Base-by-base conservation (phyloP, 2,113 vertebrate species). In the Heterotis niloticus region DNA sequence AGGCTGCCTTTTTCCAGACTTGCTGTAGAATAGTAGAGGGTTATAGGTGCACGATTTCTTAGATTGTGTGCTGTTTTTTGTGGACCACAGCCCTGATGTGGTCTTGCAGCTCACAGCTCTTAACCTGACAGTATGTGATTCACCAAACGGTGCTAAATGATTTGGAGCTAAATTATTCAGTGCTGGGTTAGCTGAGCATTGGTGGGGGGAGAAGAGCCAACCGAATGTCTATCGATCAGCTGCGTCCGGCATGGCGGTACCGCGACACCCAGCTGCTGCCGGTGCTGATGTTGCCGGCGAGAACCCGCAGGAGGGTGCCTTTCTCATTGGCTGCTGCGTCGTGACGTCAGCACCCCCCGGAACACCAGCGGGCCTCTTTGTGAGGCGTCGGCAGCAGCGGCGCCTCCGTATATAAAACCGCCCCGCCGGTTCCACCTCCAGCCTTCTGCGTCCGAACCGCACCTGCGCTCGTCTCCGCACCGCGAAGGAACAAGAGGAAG, bases 361-460 rank as follows among this genome's bases (percentile, higher is more conserved):
- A 75, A 78, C 74, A 83, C 80, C 70, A 83, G 84, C 81, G 81
- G 84, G 75, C 76, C 54, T 78, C 64, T 84, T 80, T 78, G 75
- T 83, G 78, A 80, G 73, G 29, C 78, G 64, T 73, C 52, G 71
- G 62, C 66, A 34, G 74, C 78, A 57, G 73, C 52, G 67, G 62
- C 66, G 28, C 70, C 73, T 78, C 52, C 29, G 52, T 82, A 84
- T 82, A 84, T 87, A 85, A 85, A 75, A 84, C 81, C 54, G 60
- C 78, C 52, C 18, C 54, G 78, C 60, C 71, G 17, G 80, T 56
- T 54, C 44, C 44, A 65, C 11, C 18, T 26, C 20, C 54, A 78
- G 75, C 64, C 82, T 82, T 83, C 76, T 78, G 79, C 78, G 67
- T 68, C 69, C 83, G 72, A 71, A 52, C 77, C 64, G 44, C 71